These are phyloP conservation scores for Gavia stellata DNA, from an alignment of 2,113 vertebrate genomes.

Conservation along the genomic window DNA sequence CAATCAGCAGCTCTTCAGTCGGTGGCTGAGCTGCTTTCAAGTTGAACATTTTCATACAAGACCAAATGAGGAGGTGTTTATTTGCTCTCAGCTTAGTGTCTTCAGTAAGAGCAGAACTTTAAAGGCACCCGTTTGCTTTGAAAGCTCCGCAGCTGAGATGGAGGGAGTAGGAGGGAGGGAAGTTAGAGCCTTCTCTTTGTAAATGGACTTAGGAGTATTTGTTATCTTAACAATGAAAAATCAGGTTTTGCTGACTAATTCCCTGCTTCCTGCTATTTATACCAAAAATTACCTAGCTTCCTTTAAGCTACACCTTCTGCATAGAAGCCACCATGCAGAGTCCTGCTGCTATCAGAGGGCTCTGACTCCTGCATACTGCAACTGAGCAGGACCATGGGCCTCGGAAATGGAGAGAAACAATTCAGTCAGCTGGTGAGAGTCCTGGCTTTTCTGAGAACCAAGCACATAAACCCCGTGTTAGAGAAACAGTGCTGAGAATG, in stretches of 20 bases:
- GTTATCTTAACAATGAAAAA: neutral
- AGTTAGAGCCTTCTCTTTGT: neutral
- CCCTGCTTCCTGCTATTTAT: neutral
- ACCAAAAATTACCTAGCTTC: neutral
- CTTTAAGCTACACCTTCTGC: neutral
- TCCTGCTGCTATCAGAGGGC: neutral
- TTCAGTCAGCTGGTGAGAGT: neutral
- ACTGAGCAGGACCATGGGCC: neutral
- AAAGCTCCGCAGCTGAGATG: neutral
- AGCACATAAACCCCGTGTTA: neutral
- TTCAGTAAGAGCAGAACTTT: constrained; percentile 14
- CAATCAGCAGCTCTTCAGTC: constrained; percentile 6
- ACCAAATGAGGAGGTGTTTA: constrained; percentile 1
- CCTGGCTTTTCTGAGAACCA: neutral
- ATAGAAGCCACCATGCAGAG: neutral
- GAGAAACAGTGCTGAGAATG: neutral
- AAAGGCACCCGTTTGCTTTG: constrained; percentile 22
- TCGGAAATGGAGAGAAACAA: neutral
- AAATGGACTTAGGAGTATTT: neutral
- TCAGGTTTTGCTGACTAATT: neutral
- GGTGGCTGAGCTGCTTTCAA: neutral
- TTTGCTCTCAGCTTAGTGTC: neutral
- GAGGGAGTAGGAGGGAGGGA: neutral
- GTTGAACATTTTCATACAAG: constrained; percentile 4
- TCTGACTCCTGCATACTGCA: neutral